Evolutionary conservation across 2,797 vertebrate species (phyloP).

Genomic region (Sphenodon punctatus): DNA sequence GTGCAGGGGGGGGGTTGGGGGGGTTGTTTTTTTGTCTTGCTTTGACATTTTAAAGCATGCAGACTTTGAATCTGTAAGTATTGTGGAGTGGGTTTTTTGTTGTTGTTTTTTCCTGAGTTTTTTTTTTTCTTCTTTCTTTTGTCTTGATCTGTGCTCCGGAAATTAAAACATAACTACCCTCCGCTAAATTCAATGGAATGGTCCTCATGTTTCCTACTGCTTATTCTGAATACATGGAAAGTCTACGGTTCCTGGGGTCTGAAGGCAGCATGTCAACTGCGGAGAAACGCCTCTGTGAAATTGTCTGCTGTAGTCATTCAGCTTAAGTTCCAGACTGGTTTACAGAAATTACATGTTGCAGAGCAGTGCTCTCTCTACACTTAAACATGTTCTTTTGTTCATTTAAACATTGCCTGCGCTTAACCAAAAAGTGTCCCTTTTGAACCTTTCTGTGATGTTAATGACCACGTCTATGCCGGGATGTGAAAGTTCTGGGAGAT

Average conservation of each 20-base stretch:
- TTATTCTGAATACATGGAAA: constrained; percentile 28
- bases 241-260: background rate
- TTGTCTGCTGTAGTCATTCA: constrained; percentile 12
- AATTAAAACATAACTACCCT: constrained; percentile 36
- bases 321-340: constrained; percentile 47
- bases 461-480: accelerated
- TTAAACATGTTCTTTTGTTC: background rate
- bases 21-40: constrained; percentile 49
- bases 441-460: background rate
- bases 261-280: constrained; percentile 11
- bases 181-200: constrained; percentile 17
- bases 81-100: constrained; percentile 43
- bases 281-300: constrained; percentile 28
- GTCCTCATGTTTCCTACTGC: constrained; percentile 26
- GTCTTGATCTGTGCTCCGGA: constrained; percentile 52
- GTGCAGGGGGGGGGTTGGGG: constrained; percentile 12
- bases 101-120: constrained; percentile 22
- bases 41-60: constrained; percentile 60
- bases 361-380: background rate
- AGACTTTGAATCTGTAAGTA: constrained; percentile 72
- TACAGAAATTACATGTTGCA: background rate
- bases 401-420: constrained; percentile 70
- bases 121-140: constrained; percentile 16
- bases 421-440: accelerated
- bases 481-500: accelerated